These are phyloP conservation scores for Pristionchus maxplancki DNA, from an alignment of 2,888 invertebrate species.

Conservation along the genomic window DNA sequence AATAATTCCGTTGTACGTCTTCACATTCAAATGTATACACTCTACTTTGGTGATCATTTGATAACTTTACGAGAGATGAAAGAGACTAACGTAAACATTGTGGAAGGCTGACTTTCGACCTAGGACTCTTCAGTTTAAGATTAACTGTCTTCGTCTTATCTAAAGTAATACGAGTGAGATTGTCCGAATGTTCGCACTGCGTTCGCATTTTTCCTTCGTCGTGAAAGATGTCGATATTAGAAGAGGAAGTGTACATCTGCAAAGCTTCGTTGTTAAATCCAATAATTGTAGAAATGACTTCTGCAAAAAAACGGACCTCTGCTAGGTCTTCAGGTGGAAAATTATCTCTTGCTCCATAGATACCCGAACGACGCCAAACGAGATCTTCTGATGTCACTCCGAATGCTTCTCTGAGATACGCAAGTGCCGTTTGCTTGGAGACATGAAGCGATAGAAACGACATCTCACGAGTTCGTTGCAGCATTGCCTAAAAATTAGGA, in stretches of 20 bases:
- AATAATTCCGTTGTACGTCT: too few species aligned
- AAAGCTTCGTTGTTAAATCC: neutral
- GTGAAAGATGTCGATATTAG: neutral
- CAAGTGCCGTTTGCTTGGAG: neutral
- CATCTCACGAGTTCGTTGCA: neutral
- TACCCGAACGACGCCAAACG: neutral
- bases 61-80: too few species aligned
- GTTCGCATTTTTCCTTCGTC: neutral
- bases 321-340: neutral
- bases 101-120: neutral
- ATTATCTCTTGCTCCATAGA: neutral
- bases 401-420: neutral
- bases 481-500: neutral
- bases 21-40: too few species aligned
- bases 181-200: neutral
- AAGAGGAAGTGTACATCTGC: neutral
- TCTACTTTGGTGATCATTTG: too few species aligned
- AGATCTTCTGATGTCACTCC: neutral
- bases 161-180: neutral
- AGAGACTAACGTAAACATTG: too few species aligned
- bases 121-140: neutral
- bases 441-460: neutral
- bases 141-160: neutral
- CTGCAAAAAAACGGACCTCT: neutral
- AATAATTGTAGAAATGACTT: neutral